Conservation (phyloP, 2,797 vertebrate species). For the Phoxinus dragarum region DNA sequence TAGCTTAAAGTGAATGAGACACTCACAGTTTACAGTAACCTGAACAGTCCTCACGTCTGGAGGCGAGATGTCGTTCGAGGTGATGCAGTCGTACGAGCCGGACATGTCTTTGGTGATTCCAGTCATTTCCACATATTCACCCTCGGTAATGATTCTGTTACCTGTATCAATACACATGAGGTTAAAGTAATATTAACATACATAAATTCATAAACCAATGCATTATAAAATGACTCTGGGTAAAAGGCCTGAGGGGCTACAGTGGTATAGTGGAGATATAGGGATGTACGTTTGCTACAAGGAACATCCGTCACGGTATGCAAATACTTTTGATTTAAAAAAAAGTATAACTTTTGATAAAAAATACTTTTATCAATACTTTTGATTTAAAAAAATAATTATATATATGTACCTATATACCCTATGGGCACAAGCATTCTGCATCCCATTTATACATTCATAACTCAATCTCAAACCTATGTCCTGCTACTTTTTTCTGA, state of each 20-base stretch:
- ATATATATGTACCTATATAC: no score
- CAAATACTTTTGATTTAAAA: neutral
- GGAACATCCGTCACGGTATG: neutral
- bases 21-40: slow-evolving; percentile 96
- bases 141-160: slow-evolving; percentile 87
- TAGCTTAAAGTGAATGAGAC: neutral
- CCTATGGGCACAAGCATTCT: neutral
- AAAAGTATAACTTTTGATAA: no score
- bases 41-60: slow-evolving; percentile 89
- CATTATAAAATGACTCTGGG: neutral
- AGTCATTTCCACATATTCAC: slow-evolving; percentile 92
- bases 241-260: neutral
- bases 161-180: slow-evolving; percentile 66
- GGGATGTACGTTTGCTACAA: neutral
- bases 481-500: neutral
- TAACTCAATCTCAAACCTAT: neutral
- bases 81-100: slow-evolving; percentile 93
- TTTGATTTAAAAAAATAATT: neutral
- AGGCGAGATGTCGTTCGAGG: slow-evolving; percentile 89
- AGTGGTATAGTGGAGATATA: neutral
- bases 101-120: slow-evolving; percentile 94
- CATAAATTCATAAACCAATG: neutral
- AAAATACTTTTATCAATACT: no score
- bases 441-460: neutral
- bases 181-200: neutral